Evolutionary conservation across 2,888 invertebrate genomes (phyloP).

Genomic region (Pyrocoelia pectoralis): DNA sequence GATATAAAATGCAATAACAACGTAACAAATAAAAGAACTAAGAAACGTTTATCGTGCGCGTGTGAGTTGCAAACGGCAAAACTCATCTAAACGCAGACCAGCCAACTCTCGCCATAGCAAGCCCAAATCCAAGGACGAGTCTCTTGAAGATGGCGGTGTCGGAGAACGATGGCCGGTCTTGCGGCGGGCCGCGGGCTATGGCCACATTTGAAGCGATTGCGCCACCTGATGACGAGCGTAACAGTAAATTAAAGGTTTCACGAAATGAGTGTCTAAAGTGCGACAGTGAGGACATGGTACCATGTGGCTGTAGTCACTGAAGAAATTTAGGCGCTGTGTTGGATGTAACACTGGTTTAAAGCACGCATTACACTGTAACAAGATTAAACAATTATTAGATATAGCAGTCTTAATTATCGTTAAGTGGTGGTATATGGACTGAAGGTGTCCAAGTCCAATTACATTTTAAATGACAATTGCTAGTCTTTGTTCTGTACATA

Average conservation of each 20-base stretch:
- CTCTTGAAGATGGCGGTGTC: conserved; percentile 49
- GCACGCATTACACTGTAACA: conserved; percentile 89
- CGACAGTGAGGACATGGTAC: conserved; percentile 93
- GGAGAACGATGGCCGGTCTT: conserved; percentile 68
- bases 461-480: no score
- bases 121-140: conserved; percentile 53
- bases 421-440: no score
- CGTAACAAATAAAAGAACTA: conserved; percentile 34
- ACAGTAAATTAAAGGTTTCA: conserved; percentile 87
- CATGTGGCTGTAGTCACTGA: conserved; percentile 94
- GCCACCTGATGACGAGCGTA: conserved; percentile 72
- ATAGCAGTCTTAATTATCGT: conserved; percentile 16
- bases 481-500: no score
- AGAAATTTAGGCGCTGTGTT: conserved; percentile 86
- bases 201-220: conserved; percentile 75
- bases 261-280: conserved; percentile 91
- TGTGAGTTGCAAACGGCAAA: conserved; percentile 59
- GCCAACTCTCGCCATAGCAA: conserved; percentile 60
- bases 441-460: no score
- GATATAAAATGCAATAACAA: conserved; percentile 58
- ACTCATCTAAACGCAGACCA: conserved; percentile 59
- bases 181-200: conserved; percentile 78
- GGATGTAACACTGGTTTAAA: conserved; percentile 87
- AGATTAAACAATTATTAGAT: conserved; percentile 35
- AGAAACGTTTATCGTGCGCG: conserved; percentile 56